Conservation (phyloP, 64 coral and sea anemone genomes). For the Acropora tenuis region DNA sequence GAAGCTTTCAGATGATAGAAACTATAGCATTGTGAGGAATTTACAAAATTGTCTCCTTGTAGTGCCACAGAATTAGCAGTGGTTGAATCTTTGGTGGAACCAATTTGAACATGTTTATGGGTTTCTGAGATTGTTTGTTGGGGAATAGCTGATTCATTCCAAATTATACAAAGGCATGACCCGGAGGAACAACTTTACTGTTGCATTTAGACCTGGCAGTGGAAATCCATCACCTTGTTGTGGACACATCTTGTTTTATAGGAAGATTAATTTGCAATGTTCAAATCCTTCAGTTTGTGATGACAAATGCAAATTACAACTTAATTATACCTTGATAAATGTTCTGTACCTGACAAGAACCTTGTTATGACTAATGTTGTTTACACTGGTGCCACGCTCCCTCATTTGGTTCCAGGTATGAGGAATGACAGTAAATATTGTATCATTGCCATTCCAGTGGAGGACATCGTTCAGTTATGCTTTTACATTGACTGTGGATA, state of each 20-base stretch:
- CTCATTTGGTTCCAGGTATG: conserved; percentile 27
- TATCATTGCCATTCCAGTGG: conserved; percentile 13
- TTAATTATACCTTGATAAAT: too few relatives aligned
- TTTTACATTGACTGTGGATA: conserved; percentile 29
- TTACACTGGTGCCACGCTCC: conserved; percentile 42
- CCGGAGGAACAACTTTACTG: too few relatives aligned
- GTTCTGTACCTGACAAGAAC: too few relatives aligned
- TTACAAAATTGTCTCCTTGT: neutral
- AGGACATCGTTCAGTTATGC: conserved; percentile 22
- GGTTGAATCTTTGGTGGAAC: neutral
- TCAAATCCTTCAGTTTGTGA: too few relatives aligned
- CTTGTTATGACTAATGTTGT: conserved; percentile 9
- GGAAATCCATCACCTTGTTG: neutral
- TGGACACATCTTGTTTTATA: neutral
- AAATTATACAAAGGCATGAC: too few relatives aligned
- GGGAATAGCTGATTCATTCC: too few relatives aligned
- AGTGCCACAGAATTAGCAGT: neutral
- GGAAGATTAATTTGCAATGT: too few relatives aligned
- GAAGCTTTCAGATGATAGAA: neutral
- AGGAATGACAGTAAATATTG: neutral
- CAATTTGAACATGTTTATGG: neutral
- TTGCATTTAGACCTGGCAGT: too few relatives aligned
- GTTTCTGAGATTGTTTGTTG: neutral
- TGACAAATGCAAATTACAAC: too few relatives aligned
- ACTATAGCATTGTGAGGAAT: neutral